Conservation (phyloP, 2,888 invertebrate genomes). For the Agelastica alni region DNA sequence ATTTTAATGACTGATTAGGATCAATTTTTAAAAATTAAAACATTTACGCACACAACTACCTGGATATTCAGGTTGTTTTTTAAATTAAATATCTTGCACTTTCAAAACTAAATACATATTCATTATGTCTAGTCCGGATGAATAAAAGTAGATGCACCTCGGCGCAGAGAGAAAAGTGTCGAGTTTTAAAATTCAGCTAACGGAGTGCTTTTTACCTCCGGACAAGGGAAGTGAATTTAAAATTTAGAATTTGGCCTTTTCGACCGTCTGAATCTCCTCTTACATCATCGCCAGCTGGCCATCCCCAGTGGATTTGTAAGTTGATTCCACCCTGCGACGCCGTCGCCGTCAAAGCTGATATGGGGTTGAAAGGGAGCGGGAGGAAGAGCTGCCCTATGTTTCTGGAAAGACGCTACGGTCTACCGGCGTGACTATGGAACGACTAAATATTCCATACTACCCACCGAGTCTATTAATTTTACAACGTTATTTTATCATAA, state of each 20-base stretch:
- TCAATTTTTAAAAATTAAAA: no score
- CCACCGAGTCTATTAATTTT: no score
- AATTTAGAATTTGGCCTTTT: slow-evolving; percentile 56
- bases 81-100: no score
- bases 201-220: slow-evolving; percentile 56
- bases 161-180: slow-evolving; percentile 19
- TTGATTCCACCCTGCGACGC: slow-evolving; percentile 47
- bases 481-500: no score
- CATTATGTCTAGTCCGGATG: slow-evolving; percentile 10
- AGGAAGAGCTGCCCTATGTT: no score
- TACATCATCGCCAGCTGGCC: slow-evolving; percentile 54
- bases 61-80: no score
- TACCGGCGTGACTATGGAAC: no score
- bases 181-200: slow-evolving; percentile 54
- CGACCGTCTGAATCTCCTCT: slow-evolving; percentile 47
- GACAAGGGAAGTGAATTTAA: slow-evolving; percentile 56
- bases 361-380: slow-evolving; percentile 9
- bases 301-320: slow-evolving; percentile 56
- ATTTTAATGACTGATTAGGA: no score
- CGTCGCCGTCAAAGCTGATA: slow-evolving; percentile 21
- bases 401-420: no score
- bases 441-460: no score
- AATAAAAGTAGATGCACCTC: slow-evolving; percentile 4
- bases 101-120: slow-evolving; percentile 22
- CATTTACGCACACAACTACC: no score